These are phyloP conservation scores for Hephaestus fuliginosus DNA, from an alignment of 2,797 vertebrate genomes.

Conservation along the genomic window DNA sequence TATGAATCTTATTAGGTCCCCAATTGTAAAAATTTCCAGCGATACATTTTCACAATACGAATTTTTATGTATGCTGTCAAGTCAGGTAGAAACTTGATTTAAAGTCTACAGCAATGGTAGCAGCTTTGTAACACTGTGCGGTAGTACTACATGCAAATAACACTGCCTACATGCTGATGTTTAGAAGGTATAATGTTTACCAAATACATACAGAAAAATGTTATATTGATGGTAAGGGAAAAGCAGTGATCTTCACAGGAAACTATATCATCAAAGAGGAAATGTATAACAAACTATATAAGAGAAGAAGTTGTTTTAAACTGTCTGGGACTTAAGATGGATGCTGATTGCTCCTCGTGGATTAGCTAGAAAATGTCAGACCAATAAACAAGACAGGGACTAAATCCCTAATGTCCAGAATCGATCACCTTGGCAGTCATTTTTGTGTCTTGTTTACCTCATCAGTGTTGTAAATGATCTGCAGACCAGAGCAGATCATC, in stretches of 20 bases:
- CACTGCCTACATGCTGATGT: neutral
- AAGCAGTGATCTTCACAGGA: neutral
- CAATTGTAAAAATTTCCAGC: neutral
- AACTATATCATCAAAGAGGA: neutral
- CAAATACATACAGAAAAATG: neutral
- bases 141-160: neutral
- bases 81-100: neutral
- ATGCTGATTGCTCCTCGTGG: slow-evolving; percentile 12
- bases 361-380: slow-evolving; percentile 31
- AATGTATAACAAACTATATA: neutral
- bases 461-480: slow-evolving; percentile 98
- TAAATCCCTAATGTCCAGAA: slow-evolving; percentile 30
- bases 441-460: slow-evolving; percentile 87
- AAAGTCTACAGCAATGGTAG: neutral
- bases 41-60: slow-evolving; percentile 3
- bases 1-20: neutral
- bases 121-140: too few species aligned
- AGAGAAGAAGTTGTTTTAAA: slow-evolving; percentile 11
- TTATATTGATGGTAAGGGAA: neutral
- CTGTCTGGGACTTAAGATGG: neutral
- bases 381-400: slow-evolving; percentile 7
- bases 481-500: slow-evolving; percentile 97
- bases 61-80: neutral
- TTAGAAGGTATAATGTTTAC: neutral
- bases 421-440: slow-evolving; percentile 31